A percentile compares a stretch with the other conserved stretches of the same genome.
phyloP scores from a whole-genome alignment of 2,888 invertebrate genomes.

The Lathronympha strigana region DNA sequence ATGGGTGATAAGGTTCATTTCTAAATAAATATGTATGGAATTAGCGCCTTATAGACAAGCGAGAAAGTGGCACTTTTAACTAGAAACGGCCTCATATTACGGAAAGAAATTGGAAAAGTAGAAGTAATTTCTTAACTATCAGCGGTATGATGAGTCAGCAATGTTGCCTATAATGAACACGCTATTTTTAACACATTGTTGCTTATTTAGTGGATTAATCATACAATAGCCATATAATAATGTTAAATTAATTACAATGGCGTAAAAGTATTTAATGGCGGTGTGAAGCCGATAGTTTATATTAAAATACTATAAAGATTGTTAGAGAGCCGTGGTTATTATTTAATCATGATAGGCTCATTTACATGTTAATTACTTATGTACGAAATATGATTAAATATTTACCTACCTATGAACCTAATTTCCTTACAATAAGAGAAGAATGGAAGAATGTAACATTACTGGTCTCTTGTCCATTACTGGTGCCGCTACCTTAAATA shows the following conservation, averaged over 20 bases:
- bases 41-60: too few species aligned
- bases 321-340: slow-evolving; percentile 7
- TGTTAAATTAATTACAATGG: slow-evolving; percentile 18
- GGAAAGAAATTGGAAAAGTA: slow-evolving; percentile 37
- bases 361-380: not conserved
- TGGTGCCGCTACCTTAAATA: too few species aligned
- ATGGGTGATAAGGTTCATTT: too few species aligned
- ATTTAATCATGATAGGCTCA: not conserved
- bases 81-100: too few species aligned
- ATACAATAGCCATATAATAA: slow-evolving; percentile 17
- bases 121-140: slow-evolving; percentile 36
- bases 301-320: not conserved
- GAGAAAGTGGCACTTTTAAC: too few species aligned
- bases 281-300: not conserved
- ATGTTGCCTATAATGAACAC: slow-evolving; percentile 14
- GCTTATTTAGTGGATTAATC: slow-evolving; percentile 25
- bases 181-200: slow-evolving; percentile 37
- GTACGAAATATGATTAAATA: not conserved
- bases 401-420: too few species aligned
- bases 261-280: slow-evolving; percentile 13
- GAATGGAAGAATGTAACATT: too few species aligned
- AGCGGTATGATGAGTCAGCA: slow-evolving; percentile 31
- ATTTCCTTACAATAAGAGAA: too few species aligned
- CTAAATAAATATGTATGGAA: too few species aligned
- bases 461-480: too few species aligned